These are phyloP conservation scores for Caenorhabditis parvicauda DNA, from an alignment of 2,888 invertebrate genomes.

Conservation along the genomic window DNA sequence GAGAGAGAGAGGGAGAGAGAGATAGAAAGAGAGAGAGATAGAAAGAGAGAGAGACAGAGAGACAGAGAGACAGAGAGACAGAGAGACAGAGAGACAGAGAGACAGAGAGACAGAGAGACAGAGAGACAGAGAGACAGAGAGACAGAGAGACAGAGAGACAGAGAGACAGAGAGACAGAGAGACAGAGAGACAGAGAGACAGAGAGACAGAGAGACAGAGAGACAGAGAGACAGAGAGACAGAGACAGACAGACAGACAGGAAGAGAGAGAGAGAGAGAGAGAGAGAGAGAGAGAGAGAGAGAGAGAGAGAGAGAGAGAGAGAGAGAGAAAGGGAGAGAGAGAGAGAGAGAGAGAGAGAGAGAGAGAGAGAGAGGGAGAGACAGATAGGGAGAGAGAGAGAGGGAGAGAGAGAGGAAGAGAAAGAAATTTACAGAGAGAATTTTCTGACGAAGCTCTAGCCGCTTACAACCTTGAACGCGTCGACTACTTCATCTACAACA, in stretches of 20 bases:
- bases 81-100: background rate
- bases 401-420: conserved; percentile 1
- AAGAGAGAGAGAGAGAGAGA: background rate
- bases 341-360: conserved; percentile 3
- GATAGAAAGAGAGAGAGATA: too few species aligned
- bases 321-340: conserved; percentile 1
- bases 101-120: background rate
- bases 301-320: background rate
- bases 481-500: conserved; percentile 60
- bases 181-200: too few species aligned
- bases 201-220: too few species aligned
- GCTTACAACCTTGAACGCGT: conserved; percentile 43
- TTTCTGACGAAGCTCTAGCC: conserved; percentile 40
- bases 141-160: too few species aligned
- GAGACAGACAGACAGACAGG: too few species aligned
- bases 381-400: too few species aligned
- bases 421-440: conserved; percentile 24
- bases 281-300: background rate
- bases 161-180: too few species aligned
- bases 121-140: too few species aligned
- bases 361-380: conserved; percentile 2
- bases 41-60: background rate
- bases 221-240: too few species aligned
- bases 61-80: background rate
- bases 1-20: background rate